Conservation (phyloP, 2,113 vertebrate genomes). For the Neogale vison region DNA sequence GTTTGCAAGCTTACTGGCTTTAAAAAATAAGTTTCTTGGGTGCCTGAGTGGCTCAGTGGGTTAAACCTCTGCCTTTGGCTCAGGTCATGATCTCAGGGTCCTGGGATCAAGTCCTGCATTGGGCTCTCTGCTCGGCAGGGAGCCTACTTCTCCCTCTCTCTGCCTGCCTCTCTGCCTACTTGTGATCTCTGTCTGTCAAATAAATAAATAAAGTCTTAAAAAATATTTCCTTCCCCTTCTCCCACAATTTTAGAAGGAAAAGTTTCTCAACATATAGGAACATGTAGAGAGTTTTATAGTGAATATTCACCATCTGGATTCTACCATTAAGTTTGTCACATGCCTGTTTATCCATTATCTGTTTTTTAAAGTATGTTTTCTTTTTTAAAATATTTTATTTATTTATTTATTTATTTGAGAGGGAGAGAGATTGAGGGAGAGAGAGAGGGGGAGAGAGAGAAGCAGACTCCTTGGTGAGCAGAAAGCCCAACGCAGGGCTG, state of each 20-base stretch:
- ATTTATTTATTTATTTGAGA: not conserved
- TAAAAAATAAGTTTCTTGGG: slow-evolving; percentile 14
- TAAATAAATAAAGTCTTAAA: too few species aligned
- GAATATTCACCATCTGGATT: not conserved
- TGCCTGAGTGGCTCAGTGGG: too few species aligned
- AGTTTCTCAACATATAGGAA: not conserved
- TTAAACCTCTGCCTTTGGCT: too few species aligned
- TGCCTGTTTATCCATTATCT: not conserved
- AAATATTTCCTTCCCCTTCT: not conserved
- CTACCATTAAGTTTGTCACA: not conserved
- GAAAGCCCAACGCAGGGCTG: not conserved
- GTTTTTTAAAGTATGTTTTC: not conserved
- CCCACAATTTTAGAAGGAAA: slow-evolving; percentile 23
- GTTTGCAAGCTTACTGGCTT: not conserved
- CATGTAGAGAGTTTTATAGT: slow-evolving; percentile 14
- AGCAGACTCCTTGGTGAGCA: not conserved
- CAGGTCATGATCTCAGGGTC: too few species aligned
- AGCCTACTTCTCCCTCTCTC: too few species aligned
- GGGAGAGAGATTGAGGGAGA: not conserved
- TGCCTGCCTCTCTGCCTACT: too few species aligned
- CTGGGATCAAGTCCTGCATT: too few species aligned
- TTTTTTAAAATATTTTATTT: not conserved
- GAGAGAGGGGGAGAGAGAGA: not conserved
- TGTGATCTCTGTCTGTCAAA: too few species aligned
- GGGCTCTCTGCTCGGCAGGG: too few species aligned